Evolutionary conservation across 2,797 vertebrate species (phyloP).

Genomic region (Cossypha heuglini): DNA sequence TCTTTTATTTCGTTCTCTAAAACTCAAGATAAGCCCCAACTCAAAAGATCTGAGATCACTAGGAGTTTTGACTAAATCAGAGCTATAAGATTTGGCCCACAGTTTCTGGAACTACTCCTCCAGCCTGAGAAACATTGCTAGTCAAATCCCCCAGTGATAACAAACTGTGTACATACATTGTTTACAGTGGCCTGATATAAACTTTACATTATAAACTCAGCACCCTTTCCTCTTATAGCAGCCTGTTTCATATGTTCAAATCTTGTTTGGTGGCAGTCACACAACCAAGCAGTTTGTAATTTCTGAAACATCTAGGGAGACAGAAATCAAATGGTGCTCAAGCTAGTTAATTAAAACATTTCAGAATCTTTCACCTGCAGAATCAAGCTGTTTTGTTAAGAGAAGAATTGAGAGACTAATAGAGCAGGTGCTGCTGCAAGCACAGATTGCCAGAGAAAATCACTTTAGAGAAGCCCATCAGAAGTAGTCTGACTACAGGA

Average conservation of each 20-base stretch:
- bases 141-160: neutral
- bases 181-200: neutral
- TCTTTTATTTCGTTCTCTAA: neutral
- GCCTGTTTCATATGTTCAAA: neutral
- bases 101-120: neutral
- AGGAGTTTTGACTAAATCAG: neutral
- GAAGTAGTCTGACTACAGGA: conserved; percentile 38
- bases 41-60: neutral
- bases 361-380: conserved; percentile 58
- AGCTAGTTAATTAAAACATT: conserved; percentile 69
- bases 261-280: conserved; percentile 21
- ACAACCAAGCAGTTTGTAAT: conserved; percentile 5
- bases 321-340: conserved; percentile 51
- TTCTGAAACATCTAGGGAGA: conserved; percentile 38
- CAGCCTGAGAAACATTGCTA: neutral
- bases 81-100: neutral
- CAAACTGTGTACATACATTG: neutral
- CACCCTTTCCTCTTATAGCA: neutral
- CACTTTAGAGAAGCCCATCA: conserved; percentile 50
- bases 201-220: neutral
- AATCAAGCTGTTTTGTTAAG: conserved; percentile 63
- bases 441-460: conserved; percentile 44
- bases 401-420: conserved; percentile 42
- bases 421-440: conserved; percentile 44
- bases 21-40: neutral